phyloP scores from a whole-genome alignment of 2,797 vertebrate genomes.

The Enteromius fasciolatus region DNA sequence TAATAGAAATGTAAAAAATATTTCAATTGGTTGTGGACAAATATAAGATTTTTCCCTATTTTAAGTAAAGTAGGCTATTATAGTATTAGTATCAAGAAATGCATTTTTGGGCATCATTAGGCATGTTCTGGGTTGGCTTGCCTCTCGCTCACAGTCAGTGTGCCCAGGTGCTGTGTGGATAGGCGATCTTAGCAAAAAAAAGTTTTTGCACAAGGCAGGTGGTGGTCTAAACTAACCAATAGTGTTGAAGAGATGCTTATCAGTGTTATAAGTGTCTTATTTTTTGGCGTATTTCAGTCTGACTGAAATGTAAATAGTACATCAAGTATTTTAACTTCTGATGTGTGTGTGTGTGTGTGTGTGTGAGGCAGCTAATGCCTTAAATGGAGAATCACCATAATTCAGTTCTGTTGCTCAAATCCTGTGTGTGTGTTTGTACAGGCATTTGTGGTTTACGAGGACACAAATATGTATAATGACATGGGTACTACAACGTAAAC shows the following conservation, averaged over 20 bases:
- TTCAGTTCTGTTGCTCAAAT: not conserved
- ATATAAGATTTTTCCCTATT: not conserved
- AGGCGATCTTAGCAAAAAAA: not conserved
- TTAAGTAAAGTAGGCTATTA: not conserved
- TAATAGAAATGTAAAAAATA: not conserved
- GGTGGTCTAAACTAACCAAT: not conserved
- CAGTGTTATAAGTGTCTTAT: not conserved
- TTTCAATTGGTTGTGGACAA: not conserved
- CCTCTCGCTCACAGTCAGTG: not conserved
- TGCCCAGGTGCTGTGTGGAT: not conserved
- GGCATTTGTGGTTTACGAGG: too few relatives aligned
- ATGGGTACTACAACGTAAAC: too few relatives aligned
- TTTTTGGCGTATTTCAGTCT: not conserved
- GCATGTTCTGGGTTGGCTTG: not conserved
- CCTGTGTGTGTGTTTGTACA: not conserved
- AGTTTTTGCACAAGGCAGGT: not conserved
- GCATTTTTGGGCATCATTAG: not conserved
- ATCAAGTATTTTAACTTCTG: not conserved
- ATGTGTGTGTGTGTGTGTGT: not conserved
- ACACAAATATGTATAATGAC: too few relatives aligned
- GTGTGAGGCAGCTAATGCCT: not conserved
- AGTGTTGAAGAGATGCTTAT: not conserved
- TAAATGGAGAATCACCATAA: not conserved
- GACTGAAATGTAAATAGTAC: not conserved
- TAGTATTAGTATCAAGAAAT: not conserved